phyloP scores from a whole-genome alignment of 2,797 vertebrate genomes.

The Gymnoscopelus braueri region DNA sequence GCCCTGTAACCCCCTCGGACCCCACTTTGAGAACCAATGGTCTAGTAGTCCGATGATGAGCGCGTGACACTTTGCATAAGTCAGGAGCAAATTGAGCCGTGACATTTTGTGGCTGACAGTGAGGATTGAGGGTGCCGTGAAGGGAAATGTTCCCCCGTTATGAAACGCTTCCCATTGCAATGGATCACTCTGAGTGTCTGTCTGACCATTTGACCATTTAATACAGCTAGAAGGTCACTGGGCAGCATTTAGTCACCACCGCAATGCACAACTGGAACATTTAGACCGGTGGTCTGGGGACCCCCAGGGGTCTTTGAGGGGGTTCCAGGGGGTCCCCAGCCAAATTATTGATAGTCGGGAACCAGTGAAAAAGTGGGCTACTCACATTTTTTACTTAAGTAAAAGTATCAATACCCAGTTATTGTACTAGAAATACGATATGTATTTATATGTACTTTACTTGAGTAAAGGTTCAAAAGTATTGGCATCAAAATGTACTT shows the following conservation, averaged over 20 bases:
- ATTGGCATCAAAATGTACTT: too few relatives aligned
- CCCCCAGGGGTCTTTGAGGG: not conserved
- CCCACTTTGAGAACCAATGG: too few relatives aligned
- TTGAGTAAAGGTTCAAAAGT: too few relatives aligned
- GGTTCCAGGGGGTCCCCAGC: not conserved
- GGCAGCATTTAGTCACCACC: not conserved
- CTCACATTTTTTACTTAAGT: too few relatives aligned
- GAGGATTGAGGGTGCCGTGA: constrained; percentile 4
- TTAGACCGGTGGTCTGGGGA: too few relatives aligned
- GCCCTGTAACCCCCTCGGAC: too few relatives aligned
- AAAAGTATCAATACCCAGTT: too few relatives aligned
- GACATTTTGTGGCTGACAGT: constrained; percentile 34
- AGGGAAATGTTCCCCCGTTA: constrained; percentile 5
- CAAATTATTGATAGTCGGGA: too few relatives aligned
- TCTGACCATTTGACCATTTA: constrained; percentile 2
- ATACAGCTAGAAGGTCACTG: constrained; percentile 27
- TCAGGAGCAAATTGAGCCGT: not conserved
- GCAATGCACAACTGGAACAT: not conserved
- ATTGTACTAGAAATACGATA: too few relatives aligned
- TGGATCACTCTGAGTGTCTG: constrained; percentile 9
- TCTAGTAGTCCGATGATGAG: too few relatives aligned
- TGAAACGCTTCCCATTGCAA: constrained; percentile 11
- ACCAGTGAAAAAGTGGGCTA: too few relatives aligned
- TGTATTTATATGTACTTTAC: too few relatives aligned
- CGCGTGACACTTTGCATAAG: not conserved